Percentiles rank a stretch among this genome's conserved stretches.
Conservation (phyloP, 2,888 invertebrate genomes). For the Limnephilus auricula region DNA sequence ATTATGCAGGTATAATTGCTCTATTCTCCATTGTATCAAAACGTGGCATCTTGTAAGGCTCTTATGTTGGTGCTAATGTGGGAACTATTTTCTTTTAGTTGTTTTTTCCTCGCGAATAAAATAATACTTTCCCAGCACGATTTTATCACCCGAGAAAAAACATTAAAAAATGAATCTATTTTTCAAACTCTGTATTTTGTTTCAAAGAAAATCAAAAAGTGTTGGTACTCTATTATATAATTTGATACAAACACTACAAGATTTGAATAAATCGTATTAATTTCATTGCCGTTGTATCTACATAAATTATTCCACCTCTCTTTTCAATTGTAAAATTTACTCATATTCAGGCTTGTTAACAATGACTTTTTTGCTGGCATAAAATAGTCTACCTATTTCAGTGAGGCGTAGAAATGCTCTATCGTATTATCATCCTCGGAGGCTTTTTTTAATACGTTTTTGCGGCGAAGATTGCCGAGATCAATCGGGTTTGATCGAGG, state of each 20-base stretch:
- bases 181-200: not conserved
- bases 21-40: not conserved
- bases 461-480: not conserved
- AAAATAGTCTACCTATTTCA: not conserved
- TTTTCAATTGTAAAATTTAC: not conserved
- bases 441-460: not conserved
- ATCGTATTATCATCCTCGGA: not conserved
- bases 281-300: not conserved
- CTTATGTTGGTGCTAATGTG: not conserved
- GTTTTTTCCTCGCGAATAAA: not conserved
- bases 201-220: too few relatives aligned
- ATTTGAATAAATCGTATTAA: not conserved
- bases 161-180: not conserved
- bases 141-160: not conserved
- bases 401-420: not conserved
- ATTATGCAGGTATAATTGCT: not conserved
- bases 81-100: not conserved
- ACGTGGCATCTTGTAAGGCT: not conserved
- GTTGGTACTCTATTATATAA: not conserved
- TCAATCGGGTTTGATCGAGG: constrained; percentile 28
- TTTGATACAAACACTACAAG: not conserved
- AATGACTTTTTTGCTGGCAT: not conserved
- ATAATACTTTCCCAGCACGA: not conserved
- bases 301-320: not conserved
- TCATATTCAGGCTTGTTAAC: not conserved